Evolutionary conservation across 2,888 invertebrate genomes (phyloP), one percentile per base, ranked within the genome.

Genomic region (Orthosia gothica): DNA sequence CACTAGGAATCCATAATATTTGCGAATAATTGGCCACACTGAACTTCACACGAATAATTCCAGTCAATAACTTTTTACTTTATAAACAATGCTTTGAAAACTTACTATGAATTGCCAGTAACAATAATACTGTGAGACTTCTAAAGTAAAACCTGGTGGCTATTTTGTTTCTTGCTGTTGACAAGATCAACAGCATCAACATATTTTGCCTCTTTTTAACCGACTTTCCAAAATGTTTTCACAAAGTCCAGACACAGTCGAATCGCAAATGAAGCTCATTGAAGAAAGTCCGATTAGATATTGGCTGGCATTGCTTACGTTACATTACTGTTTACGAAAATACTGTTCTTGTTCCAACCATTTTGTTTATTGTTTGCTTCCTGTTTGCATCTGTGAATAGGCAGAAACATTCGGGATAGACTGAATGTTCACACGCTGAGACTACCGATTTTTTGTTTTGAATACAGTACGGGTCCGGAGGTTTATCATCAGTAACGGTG

Each of bases 91-190:
- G 5, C 3, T 18, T 26, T 16, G 0, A 45, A 1, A 49, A 81
- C 83, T 81, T 74, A 84, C 83, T 16, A 12, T 62, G 18, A 40
- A 62, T 63, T 40, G 45, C 64, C 55, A 84, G 15, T 12, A 81
- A 32, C 1, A 76, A 52, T 40, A 81, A 57, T 5, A 73, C 11
- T 12, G 68, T 5, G 5, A 11, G 20, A 23, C n/a, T 26, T 9
- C 5, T 63, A 47, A 61, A 61, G 7, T 16, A 18, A 54, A 7
- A 12, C 84, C 83, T 81, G 32, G 9, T 75, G 5, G 26, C 55
- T 40, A 55, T 20, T 45, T 2, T 23, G 20, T 20, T 69, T 67
- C 9, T 47, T 67, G 2, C 16, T 5, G 2, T 20, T 32, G 5
- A 5, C 55, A 40, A 40, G 40, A 40, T 40, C 40, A 40, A 32